Evolutionary conservation across 2,113 vertebrate species (phyloP), one percentile per base, ranked within the genome.

Genomic region (Nothobranchius kuhntae): DNA sequence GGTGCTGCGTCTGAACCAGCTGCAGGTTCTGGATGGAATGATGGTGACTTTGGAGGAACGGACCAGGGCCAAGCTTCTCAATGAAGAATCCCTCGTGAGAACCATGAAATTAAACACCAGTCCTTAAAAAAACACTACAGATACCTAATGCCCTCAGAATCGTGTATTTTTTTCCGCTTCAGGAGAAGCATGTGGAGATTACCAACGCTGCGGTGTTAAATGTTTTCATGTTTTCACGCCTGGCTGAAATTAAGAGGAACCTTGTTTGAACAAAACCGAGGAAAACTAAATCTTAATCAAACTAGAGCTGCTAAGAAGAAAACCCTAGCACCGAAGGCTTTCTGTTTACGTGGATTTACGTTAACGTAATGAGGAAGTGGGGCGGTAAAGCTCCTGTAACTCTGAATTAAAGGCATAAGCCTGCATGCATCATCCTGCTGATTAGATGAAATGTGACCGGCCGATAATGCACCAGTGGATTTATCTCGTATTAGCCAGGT

Each of bases 1-100:
- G 45, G 83, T 95, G 71, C 88, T 95, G 57, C 85, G 71, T 60
- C 86, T 95, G 51, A 86, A 92, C 44, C 89, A 79, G 47, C 86
- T 97, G 71, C 94, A 94, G 83, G 89, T 95, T 54, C 88, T 98
- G 73, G 95, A 96, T 78, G 94, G 94, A 59, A 68, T 92, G 52
- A 77, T 78, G 7, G 80, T 93, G 61, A 94, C 92, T 53, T 42
- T 88, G 68, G 94, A 96, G 58, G 94, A 95, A 73, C 93, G 87
- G 66, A 87, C 91, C 63, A 92, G 89, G 84, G 91, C 92, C 62
- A 94, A 96, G 71, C 80, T 93, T 53, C 68, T 93, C 65, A 90
- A 91, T 79, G 77, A 86, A 67, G 93, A 95, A 68, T 69, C 87
- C 73, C 86, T 93, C 85, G 90, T 94, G 73, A 94, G 84, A 64